A percentile compares a stretch with the other conserved stretches of the same genome.
Evolutionary conservation across 2,113 vertebrate species (phyloP).

Genomic region (Mastomys coucha): DNA sequence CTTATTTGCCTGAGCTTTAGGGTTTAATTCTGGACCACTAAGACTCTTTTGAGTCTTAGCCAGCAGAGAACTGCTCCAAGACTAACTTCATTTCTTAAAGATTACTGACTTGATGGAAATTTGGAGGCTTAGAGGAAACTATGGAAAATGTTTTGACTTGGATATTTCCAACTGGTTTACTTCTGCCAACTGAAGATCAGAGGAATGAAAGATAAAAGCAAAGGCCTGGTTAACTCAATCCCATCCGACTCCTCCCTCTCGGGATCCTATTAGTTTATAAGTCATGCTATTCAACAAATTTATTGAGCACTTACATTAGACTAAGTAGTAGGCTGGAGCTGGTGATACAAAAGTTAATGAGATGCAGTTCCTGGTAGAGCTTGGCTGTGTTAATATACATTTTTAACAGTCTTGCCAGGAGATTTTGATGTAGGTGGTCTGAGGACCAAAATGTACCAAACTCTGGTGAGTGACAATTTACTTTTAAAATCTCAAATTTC

Average conservation of each 20-base stretch:
- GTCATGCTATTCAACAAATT: constrained; percentile 47
- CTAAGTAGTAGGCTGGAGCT: constrained; percentile 9
- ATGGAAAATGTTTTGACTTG: constrained; percentile 79
- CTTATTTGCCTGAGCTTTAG: constrained; percentile 56
- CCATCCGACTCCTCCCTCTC: constrained; percentile 38
- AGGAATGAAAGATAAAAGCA: constrained; percentile 67
- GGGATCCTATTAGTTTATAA: constrained; percentile 66
- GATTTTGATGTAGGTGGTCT: constrained; percentile 7
- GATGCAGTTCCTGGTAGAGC: not conserved
- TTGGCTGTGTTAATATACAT: not conserved
- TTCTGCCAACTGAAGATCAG: constrained; percentile 76
- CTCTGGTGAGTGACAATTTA: constrained; percentile 14
- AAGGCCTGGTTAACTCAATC: constrained; percentile 69
- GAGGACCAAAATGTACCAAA: constrained; percentile 34
- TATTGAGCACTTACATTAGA: constrained; percentile 47
- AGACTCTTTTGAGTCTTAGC: constrained; percentile 71
- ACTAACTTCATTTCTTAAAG: constrained; percentile 78
- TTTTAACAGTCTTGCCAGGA: not conserved
- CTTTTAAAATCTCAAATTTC: constrained; percentile 44
- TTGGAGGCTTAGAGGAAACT: constrained; percentile 70
- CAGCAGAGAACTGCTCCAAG: constrained; percentile 72
- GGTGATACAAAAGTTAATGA: not conserved
- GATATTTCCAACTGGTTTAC: constrained; percentile 70
- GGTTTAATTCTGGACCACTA: constrained; percentile 67
- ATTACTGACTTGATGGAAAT: constrained; percentile 78